phyloP scores from a whole-genome alignment of 2,797 vertebrate species.

The Tarsius wallacei region DNA sequence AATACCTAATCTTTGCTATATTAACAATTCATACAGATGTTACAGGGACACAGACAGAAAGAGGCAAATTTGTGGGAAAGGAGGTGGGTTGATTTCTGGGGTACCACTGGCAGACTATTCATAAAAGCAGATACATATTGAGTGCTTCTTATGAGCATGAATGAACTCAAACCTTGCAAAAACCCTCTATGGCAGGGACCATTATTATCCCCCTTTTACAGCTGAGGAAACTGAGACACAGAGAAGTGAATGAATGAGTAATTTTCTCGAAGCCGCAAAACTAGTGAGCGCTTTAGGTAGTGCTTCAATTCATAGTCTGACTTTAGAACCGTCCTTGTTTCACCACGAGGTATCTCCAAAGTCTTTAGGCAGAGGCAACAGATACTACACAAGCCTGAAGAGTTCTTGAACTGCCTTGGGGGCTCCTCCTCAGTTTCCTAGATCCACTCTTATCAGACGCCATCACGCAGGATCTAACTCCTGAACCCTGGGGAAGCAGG shows the following conservation, averaged over 20 bases:
- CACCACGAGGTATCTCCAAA: background rate
- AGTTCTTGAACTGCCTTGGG: background rate
- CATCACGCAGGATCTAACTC: background rate
- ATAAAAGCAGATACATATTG: background rate
- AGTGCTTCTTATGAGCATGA: background rate
- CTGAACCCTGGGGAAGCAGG: fast-evolving
- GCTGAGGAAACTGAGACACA: background rate
- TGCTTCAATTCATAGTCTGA: background rate
- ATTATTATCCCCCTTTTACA: background rate
- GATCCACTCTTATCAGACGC: background rate
- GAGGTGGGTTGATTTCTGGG: background rate
- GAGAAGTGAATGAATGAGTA: background rate
- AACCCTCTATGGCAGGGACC: background rate
- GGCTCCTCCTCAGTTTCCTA: background rate
- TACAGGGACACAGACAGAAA: background rate
- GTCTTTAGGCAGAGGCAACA: background rate
- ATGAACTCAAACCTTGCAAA: background rate
- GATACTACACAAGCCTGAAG: background rate
- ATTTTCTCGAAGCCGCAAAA: background rate
- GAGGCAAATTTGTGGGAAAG: background rate
- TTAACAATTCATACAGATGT: background rate
- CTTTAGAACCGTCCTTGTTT: background rate
- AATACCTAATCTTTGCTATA: background rate
- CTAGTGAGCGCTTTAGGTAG: background rate
- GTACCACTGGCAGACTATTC: background rate